phyloP scores from a whole-genome alignment of 2,797 vertebrate genomes.

The Melanotaenia pygmaea region DNA sequence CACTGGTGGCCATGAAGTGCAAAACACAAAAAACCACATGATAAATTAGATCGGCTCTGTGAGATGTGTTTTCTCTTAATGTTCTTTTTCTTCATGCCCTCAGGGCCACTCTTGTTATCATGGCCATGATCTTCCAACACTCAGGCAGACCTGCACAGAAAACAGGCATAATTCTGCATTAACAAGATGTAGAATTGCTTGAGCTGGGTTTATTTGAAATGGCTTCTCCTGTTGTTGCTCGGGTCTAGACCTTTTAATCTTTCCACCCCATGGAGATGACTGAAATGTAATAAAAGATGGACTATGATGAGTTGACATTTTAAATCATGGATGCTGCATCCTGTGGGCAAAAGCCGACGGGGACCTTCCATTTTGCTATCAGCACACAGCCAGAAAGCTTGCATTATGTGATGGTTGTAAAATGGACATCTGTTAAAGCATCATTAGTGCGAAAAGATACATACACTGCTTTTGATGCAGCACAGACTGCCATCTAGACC shows the following conservation, averaged over 20 bases:
- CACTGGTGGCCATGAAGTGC: neutral
- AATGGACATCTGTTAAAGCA: neutral
- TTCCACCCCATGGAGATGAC: neutral
- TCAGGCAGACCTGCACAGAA: neutral
- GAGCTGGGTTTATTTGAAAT: neutral
- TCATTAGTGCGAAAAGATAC: neutral
- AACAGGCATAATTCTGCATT: neutral
- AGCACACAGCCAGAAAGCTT: neutral
- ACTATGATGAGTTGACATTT: neutral
- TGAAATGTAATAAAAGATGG: neutral
- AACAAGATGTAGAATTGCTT: neutral
- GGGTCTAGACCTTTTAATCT: neutral
- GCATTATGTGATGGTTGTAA: neutral
- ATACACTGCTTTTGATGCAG: neutral
- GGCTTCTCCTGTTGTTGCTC: neutral
- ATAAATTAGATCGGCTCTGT: neutral
- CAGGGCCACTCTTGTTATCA: neutral
- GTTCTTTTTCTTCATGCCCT: neutral
- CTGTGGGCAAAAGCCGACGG: neutral
- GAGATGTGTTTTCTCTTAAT: neutral
- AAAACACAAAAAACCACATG: neutral
- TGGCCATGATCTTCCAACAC: neutral
- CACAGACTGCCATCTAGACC: neutral
- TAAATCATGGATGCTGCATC: neutral
- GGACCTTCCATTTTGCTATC: neutral